Percentiles rank a stretch among this genome's conserved stretches.
phyloP scores from a whole-genome alignment of 2,888 invertebrate genomes.

The Drosophila phalerata region DNA sequence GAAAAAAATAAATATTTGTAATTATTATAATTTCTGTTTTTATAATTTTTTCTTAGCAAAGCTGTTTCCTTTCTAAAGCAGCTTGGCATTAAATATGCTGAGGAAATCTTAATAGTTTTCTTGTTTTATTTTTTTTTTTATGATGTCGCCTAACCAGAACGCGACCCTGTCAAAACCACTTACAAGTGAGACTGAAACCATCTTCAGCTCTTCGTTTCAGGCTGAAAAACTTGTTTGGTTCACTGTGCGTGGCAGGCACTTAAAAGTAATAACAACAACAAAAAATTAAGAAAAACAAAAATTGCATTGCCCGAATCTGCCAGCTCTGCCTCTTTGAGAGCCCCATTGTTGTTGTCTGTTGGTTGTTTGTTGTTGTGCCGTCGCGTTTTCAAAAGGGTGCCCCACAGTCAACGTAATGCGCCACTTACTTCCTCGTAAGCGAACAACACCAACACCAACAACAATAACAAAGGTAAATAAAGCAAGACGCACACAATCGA shows the following conservation, averaged over 20 bases:
- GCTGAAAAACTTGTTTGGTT: constrained; percentile 46
- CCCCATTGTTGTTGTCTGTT: constrained; percentile 12
- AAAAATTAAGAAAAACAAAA: constrained; percentile 23
- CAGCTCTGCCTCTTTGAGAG: constrained; percentile 1
- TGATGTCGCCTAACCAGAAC: constrained; percentile 48
- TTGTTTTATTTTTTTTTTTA: constrained; percentile 25
- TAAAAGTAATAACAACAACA: constrained; percentile 10
- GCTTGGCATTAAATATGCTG: background rate
- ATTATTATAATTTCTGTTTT: background rate
- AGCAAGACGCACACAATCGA: constrained; percentile 50
- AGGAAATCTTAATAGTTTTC: constrained; percentile 4
- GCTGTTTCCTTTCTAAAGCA: constrained; percentile 5
- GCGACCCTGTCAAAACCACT: constrained; percentile 43
- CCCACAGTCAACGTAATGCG: constrained; percentile 73
- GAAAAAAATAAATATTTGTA: background rate
- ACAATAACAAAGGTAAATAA: constrained; percentile 18
- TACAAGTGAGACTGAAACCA: constrained; percentile 18
- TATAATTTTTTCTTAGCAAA: background rate
- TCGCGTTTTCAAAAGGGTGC: constrained; percentile 66
- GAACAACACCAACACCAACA: constrained; percentile 9
- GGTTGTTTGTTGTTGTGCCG: constrained; percentile 50
- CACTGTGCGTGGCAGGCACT: constrained; percentile 54
- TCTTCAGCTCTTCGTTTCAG: constrained; percentile 16
- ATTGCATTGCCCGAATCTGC: constrained; percentile 41
- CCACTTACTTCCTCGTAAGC: constrained; percentile 75